Base-by-base conservation (phyloP, 2,888 invertebrate species). In the Noctua comes region DNA sequence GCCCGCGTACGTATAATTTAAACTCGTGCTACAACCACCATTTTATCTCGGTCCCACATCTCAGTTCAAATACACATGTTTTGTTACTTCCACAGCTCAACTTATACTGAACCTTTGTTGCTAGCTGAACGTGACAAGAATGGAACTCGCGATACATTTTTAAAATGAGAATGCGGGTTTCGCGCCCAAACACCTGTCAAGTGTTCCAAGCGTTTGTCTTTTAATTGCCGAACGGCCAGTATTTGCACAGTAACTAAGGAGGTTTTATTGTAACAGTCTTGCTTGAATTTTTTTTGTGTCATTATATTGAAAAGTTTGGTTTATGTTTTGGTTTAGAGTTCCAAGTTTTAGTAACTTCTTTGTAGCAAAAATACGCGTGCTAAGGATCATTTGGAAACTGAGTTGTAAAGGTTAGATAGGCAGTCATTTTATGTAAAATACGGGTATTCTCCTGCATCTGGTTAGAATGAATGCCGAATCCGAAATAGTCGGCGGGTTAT, bases 81-180 rank as follows among this genome's bases (percentile, higher is more conserved):
- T 84, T 90, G 89, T 88, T 88, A 82, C 85, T 80, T 73, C 18
- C 76, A 88, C 73, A 75, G 91, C 46, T 89, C 90, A 86, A 54
- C n/a, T 82, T 89, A 90, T 79, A 88, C 76, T 90, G 92, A 92
- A 72, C 73, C 54, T 31, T 62, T 86, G 82, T 88, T 86, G 88
- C 88, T 89, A 88, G 84, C 82, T 76, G 91, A 89, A 94, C 95
- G 95, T 95, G 95, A 94, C 93, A 79, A 78, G 95, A 92, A 94
- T 94, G 88, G 91, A 79, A 79, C 87, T 83, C 79, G 84, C 83
- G 89, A 90, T 90, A 88, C 88, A 88, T 91, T 92, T 92, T 94
- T 89, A 86, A 93, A 93, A 93, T 91, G 90, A 92, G 93, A 93
- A 94, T 94, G 95, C 94, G 95, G 94, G 95, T 91, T 92, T 92